Evolutionary conservation across 2,797 vertebrate species (phyloP), one percentile per base, ranked within the genome.

Genomic region (Pempheris klunzingeri): DNA sequence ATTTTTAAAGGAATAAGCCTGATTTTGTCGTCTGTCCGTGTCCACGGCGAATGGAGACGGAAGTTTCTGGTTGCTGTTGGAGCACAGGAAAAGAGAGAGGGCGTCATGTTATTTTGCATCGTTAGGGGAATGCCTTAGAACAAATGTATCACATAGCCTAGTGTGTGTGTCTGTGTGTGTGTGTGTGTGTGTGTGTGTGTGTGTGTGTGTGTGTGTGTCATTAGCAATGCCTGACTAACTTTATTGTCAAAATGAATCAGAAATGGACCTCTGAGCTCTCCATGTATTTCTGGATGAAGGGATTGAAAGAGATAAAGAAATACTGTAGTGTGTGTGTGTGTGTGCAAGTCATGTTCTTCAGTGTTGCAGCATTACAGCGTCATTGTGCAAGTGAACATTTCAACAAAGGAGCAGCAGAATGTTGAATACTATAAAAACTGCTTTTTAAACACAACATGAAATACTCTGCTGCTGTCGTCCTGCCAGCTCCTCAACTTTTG

Each of bases 241-340:
- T 84, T 44, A 67, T 54, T 84, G 79, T 85, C 71, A 46, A 80
- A 87, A 77, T 71, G 80, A 88, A 80, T 83, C 86, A 87, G 88
- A 88, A 87, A 87, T 83, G 80, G 83, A 89, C 73, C 89, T 82
- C 65, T 74, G 81, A 87, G 86, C 62, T 54, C 67, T 84, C 54
- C 12, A 0, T 81, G 82, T 77, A 71, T 81, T 84, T 82, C 78
- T 66, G 71, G 77, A 83, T 13, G 3, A 67, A 71, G 71, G 67
- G 68, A 88, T 82, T 74, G 77, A 81, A 86, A 78, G 71, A 85
- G 85, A 90, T 71, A 71, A 73, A 74, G 63, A 71, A 80, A 82
- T 78, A 74, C 32, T 74, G 59, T 58, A 38, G 47, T 61, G 60
- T 65, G 41, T 58, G 41, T 49, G 13, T 32, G 44, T 39, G 57